Evolutionary conservation across 2,888 invertebrate genomes (phyloP).

Genomic region (Nomada fucata): DNA sequence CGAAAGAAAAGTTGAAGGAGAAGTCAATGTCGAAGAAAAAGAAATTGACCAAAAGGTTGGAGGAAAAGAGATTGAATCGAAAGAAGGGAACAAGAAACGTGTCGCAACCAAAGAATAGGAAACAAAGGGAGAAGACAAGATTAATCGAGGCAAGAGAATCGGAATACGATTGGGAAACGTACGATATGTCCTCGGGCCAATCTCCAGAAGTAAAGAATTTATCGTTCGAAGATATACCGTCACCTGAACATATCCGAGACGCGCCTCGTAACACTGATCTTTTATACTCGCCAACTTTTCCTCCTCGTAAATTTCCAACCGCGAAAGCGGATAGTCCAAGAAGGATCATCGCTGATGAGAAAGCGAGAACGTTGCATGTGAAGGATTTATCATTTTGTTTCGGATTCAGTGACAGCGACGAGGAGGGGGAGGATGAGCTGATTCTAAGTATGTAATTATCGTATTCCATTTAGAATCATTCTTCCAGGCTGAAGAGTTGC

Average conservation of each 20-base stretch:
- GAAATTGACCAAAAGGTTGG: background rate
- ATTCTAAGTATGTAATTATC: constrained; percentile 1
- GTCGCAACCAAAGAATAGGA: background rate
- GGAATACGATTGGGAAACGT: constrained; percentile 34
- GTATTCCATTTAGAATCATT: background rate
- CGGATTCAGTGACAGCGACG: background rate
- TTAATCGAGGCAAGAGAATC: background rate
- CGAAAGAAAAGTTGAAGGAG: background rate
- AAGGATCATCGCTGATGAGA: background rate
- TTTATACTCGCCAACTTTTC: background rate
- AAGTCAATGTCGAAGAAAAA: background rate
- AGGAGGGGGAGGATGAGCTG: background rate
- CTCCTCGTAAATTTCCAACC: background rate
- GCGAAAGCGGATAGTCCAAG: background rate
- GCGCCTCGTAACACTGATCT: background rate
- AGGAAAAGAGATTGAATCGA: background rate
- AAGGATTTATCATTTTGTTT: background rate
- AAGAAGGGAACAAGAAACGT: background rate
- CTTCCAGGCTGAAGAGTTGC: background rate
- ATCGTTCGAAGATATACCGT: background rate
- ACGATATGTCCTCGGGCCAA: background rate
- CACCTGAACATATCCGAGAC: constrained; percentile 29
- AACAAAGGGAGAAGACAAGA: background rate
- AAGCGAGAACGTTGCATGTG: background rate
- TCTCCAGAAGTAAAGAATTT: background rate